Evolutionary conservation across 1,140 invertebrate species (phyloP), one percentile per base, ranked within the genome.

Genomic region (Holcopasites calliopsidis): DNA sequence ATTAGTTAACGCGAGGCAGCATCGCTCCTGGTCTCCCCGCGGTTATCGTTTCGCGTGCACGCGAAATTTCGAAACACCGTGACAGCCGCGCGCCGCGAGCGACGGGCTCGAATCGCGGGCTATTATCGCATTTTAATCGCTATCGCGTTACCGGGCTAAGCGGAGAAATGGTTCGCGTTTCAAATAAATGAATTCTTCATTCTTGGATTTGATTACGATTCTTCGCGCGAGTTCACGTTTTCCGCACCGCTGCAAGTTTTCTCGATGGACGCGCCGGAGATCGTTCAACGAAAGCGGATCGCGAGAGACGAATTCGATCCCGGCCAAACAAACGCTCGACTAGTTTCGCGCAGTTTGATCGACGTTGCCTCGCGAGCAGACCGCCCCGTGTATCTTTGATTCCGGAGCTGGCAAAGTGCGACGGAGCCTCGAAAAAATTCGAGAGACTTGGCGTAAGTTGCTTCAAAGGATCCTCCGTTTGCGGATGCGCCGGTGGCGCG

Each of bases 1-100:
- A 76, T 73, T 76, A 72, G 79, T 76, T 71, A 72, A 61, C 47
- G 57, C 58, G 72, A 31, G 47, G 65, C 80, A 76, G 71, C 68
- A 60, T 69, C 35, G 44, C 35, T 40, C n/a, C 62, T 57, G 18
- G 38, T 68, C 61, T 49, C 23, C 3, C 61, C 49, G 61, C 8
- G 26, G 81, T 73, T 74, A 75, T 74, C 64, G 55, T 58, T 38
- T 38, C 55, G n/a, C n/a, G n/a, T n/a, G 33, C 26, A 16, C 55
- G 62, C 26, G 23, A 57, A 52, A 49, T 60, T 47, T 16, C 61
- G 44, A 4, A 66, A 68, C 10, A 4, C 11, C 6, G 44, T 60
- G 18, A 57, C 26, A 8, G 31, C 38, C 58, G 58, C 10, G 26
- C 6, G n/a, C 31, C 13, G 35, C 35, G 35, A 18, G 35, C 18